Evolutionary conservation across 2,797 vertebrate species (phyloP).

Genomic region (Tragelaphus eurycerus): DNA sequence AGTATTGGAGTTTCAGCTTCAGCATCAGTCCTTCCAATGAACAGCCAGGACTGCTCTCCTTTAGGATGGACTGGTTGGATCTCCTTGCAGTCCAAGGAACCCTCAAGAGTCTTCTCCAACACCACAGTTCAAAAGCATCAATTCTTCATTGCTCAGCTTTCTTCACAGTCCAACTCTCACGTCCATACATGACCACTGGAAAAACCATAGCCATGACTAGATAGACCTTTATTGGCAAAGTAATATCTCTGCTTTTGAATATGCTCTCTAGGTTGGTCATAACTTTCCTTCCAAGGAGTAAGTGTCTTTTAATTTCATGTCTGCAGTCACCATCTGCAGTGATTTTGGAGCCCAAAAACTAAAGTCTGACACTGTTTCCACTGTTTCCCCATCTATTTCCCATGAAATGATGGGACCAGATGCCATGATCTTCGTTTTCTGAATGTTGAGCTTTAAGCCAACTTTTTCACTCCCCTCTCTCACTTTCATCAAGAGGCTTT

Average conservation of each 20-base stretch:
- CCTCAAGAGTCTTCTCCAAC: neutral
- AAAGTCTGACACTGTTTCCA: too few relatives aligned
- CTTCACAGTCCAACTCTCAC: neutral
- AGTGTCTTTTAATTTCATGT: too few relatives aligned
- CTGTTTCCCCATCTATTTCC: too few relatives aligned
- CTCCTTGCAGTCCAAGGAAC: neutral
- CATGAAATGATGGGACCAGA: too few relatives aligned
- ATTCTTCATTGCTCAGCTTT: neutral
- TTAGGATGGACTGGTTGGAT: neutral
- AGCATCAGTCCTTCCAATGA: neutral
- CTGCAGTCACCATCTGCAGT: too few relatives aligned
- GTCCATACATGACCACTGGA: neutral
- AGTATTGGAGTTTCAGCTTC: neutral
- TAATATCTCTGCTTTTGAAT: neutral
- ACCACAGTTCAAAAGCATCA: neutral
- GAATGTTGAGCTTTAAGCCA: too few relatives aligned
- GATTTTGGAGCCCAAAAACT: too few relatives aligned
- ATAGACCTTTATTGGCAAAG: neutral
- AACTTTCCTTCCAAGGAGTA: too few relatives aligned
- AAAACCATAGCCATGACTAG: neutral
- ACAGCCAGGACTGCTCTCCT: neutral
- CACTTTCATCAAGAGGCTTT: too few relatives aligned
- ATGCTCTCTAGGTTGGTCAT: neutral
- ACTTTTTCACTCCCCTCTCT: too few relatives aligned
- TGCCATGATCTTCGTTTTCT: too few relatives aligned